Conservation (phyloP, 2,113 vertebrate genomes). For the Albula glossodonta region DNA sequence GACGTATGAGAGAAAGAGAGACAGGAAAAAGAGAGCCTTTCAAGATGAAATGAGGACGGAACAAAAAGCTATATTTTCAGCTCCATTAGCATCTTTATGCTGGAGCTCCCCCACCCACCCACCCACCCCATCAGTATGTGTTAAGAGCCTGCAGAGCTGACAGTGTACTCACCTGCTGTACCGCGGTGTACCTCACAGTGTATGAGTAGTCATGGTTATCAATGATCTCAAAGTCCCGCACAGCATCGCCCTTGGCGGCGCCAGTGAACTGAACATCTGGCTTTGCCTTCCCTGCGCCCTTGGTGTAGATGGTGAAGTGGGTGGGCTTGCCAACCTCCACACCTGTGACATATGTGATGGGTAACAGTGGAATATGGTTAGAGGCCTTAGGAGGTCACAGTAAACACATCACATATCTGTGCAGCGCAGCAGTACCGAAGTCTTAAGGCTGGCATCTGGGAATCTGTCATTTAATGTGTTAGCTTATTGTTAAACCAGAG, state of each 20-base stretch:
- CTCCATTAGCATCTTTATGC: not conserved
- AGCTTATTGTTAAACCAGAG: no score
- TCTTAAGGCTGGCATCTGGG: not conserved
- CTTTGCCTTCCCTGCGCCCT: slow-evolving; percentile 89
- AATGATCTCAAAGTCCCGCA: slow-evolving; percentile 90
- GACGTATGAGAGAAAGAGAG: no score
- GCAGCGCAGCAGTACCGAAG: not conserved
- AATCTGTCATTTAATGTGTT: not conserved
- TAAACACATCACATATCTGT: not conserved
- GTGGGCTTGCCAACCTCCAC: slow-evolving; percentile 91
- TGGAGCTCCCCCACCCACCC: no score
- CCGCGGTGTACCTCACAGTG: slow-evolving; percentile 89
- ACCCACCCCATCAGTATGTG: no score
- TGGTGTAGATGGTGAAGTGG: slow-evolving; percentile 91
- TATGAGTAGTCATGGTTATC: slow-evolving; percentile 95
- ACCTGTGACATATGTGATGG: slow-evolving; percentile 62
- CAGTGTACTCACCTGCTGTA: slow-evolving; percentile 78
- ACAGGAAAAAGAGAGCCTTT: not conserved
- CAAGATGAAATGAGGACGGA: not conserved
- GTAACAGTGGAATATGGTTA: not conserved
- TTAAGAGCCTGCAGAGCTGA: not conserved
- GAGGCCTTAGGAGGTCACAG: not conserved
- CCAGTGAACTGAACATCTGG: slow-evolving; percentile 83
- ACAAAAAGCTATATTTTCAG: not conserved
- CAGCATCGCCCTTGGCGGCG: slow-evolving; percentile 75